Evolutionary conservation across 2,113 vertebrate species (phyloP).

Genomic region (Montifringilla adamsi): DNA sequence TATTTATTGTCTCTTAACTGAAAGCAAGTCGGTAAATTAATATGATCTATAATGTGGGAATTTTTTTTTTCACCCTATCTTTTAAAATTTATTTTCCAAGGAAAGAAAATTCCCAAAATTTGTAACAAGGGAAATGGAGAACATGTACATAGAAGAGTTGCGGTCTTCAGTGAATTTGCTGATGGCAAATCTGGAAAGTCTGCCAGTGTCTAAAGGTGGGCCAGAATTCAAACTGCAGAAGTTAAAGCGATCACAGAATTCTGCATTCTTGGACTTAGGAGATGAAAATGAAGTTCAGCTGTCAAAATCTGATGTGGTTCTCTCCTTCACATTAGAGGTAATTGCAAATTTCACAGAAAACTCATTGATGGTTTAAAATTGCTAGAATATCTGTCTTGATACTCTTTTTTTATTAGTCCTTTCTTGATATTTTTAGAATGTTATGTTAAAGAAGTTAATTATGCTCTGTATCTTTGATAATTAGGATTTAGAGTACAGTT

Average conservation of each 20-base stretch:
- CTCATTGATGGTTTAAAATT: neutral
- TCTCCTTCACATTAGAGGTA: slow-evolving; percentile 95
- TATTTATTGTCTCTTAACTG: neutral
- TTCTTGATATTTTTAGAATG: neutral
- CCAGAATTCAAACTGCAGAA: slow-evolving; percentile 92
- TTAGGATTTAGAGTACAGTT: neutral
- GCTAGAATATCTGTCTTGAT: neutral
- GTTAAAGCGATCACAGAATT: slow-evolving; percentile 90
- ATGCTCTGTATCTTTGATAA: neutral
- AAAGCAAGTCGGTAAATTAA: neutral
- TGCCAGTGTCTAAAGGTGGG: slow-evolving; percentile 93
- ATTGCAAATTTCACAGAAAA: neutral
- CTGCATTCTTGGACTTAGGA: slow-evolving; percentile 91
- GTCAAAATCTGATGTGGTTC: slow-evolving; percentile 90
- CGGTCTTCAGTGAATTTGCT: slow-evolving; percentile 90
- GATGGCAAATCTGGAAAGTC: slow-evolving; percentile 97
- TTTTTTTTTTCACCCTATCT: neutral
- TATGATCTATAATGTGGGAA: neutral
- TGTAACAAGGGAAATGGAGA: slow-evolving; percentile 88
- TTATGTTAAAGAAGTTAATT: neutral
- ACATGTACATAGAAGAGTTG: slow-evolving; percentile 90
- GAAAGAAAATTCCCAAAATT: slow-evolving; percentile 87
- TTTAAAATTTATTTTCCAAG: slow-evolving; percentile 70
- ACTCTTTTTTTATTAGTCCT: neutral
- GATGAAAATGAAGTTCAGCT: slow-evolving; percentile 90